Conservation (phyloP, 2,888 invertebrate species). For the Thysanoteuthis rhombus region DNA sequence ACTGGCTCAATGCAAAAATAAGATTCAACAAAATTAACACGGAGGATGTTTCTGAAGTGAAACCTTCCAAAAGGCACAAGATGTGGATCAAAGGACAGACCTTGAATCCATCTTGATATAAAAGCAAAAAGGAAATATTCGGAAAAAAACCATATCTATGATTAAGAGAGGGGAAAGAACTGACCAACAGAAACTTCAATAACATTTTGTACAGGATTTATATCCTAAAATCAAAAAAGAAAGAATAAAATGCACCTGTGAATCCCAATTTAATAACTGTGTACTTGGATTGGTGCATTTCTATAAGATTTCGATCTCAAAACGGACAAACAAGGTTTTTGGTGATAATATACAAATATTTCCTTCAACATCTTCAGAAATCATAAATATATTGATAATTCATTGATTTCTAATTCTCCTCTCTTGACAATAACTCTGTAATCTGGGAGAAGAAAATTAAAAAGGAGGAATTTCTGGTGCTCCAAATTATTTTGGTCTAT, state of each 20-base stretch:
- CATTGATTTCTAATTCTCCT: no score
- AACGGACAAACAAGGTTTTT: not conserved
- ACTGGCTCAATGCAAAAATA: conserved; percentile 32
- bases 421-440: no score
- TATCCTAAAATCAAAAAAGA: not conserved
- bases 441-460: no score
- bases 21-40: conserved; percentile 30
- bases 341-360: not conserved
- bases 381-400: no score
- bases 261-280: not conserved
- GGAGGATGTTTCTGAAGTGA: not conserved
- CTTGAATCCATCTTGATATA: not conserved
- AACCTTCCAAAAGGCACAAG: conserved; percentile 17
- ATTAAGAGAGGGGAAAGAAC: no score
- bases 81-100: conserved; percentile 21
- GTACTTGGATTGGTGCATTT: not conserved
- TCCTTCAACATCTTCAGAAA: no score
- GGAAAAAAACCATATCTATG: no score
- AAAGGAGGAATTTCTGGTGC: no score
- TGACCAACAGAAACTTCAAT: no score
- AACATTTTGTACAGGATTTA: not conserved
- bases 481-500: no score
- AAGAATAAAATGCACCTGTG: not conserved
- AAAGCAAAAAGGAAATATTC: not conserved
- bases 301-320: not conserved